Evolutionary conservation across 2,113 vertebrate species (phyloP), one percentile per base, ranked within the genome.

Genomic region (Chionodraco myersi): DNA sequence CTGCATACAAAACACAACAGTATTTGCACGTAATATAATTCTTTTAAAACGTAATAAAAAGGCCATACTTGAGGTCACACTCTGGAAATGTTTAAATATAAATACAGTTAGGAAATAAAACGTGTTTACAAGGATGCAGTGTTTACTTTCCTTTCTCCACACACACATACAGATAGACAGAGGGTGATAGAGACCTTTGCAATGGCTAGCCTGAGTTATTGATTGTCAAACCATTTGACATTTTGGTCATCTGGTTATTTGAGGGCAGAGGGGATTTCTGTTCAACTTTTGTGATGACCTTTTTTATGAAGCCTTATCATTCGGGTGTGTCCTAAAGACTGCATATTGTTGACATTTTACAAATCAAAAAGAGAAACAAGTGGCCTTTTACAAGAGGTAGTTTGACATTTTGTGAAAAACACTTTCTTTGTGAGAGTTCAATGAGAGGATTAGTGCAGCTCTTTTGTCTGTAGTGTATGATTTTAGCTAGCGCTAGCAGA

Each of bases 231-330:
- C 49, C 36, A 6, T 70, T 53, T 80, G 79, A 83, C 81, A 77
- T 86, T 86, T 86, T 34, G 47, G 26, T 74, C 65, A 79, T 85
- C 47, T 21, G 82, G 79, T 88, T 86, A 61, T 63, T 66, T 75
- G 59, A 57, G 75, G 78, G 36, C 59, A 41, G 58, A 10, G 26
- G 26, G 15, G 41, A 66, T 74, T 58, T 70, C 23, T 77, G 54
- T 57, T n/a, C 21, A 58, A 26, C 67, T 76, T 75, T 54, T 77
- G 52, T 36, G 14, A 49, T 86, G 66, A 79, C 67, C 61, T 73
- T 79, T 72, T 62, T 73, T 15, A 53, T 64, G 49, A 85, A 63
- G 75, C 68, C 34, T 67, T 58, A 56, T 61, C 18, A 52, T 67
- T 72, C 13, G 36, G 1, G 23, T 70, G 59, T 75, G 30, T 58